Base-by-base conservation (phyloP, 2,113 vertebrate species). In the Pelobates fuscus region DNA sequence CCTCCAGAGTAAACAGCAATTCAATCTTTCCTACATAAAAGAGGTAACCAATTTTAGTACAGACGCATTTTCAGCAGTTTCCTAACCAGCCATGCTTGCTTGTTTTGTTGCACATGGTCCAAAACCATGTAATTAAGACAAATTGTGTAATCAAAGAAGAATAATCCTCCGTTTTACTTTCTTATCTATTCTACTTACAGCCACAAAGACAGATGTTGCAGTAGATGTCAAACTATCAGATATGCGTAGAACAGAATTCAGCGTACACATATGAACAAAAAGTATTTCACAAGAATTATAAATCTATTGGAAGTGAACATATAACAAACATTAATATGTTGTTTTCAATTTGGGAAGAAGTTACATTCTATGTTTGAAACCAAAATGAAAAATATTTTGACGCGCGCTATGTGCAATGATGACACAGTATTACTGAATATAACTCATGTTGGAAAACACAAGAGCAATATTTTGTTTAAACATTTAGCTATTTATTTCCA, bases 81-180 rank as follows among this genome's bases (percentile, higher is more conserved):
- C 81, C 83, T 80, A 76, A 81, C 6, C 68, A 82, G 49, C 54
- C 78, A 70, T 82, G 71, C 81, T 87, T 79, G 82, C 84, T 80
- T 84, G 79, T 86, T 89, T 84, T 84, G 81, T 71, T 80, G 70
- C 54, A 80, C 77, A 78, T 81, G 80, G 76, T 86, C 86, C 75
- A 88, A 81, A 89, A 89, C 76, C 84, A 79, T 84, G 68, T 85
- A 87, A 88, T 87, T 88, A 91, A 87, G 82, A 88, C 74, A 89
- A 90, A 85, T 84, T 78, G 71, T 81, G 77, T 88, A 89, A 89
- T 89, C 78, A 88, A 86, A 89, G 84, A 83, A 84, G 80, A 86
- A 87, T 84, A 86, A 88, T 87, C 81, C 84, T 87, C 77, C 85
- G 81, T 84, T 81, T 89, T 89, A 88, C 79, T 83, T 84, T 78